phyloP scores from a whole-genome alignment of 1,140 invertebrate species.

The Druon quercuslanigerum region DNA sequence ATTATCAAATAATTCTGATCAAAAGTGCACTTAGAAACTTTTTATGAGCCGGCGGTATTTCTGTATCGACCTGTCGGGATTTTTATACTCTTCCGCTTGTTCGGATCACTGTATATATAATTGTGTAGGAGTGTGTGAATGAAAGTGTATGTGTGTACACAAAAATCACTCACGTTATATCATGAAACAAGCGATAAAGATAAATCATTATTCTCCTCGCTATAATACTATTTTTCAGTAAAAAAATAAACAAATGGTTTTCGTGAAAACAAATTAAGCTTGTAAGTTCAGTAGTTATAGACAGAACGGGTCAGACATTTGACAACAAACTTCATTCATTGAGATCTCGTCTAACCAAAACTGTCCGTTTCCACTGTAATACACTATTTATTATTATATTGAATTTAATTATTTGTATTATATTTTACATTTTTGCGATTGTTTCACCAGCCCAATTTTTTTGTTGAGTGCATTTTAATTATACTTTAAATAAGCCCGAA shows the following conservation, averaged over 20 bases:
- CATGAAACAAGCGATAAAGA: not conserved
- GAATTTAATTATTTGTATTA: not conserved
- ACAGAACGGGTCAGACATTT: not conserved
- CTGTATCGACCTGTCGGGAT: too few relatives aligned
- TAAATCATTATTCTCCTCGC: not conserved
- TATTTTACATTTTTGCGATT: not conserved
- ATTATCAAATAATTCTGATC: too few relatives aligned
- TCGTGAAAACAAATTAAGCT: constrained; percentile 3
- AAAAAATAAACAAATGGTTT: not conserved
- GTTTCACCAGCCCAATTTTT: too few relatives aligned
- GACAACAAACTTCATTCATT: not conserved
- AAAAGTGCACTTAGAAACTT: too few relatives aligned
- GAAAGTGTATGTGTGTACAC: constrained; percentile 6
- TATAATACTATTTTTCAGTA: not conserved
- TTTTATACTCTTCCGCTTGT: not conserved
- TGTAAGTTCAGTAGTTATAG: constrained; percentile 15
- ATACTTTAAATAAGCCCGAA: too few relatives aligned
- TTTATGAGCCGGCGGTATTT: too few relatives aligned
- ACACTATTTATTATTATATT: too few relatives aligned
- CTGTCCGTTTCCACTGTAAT: not conserved
- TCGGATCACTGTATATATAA: constrained; percentile 17
- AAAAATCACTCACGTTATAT: not conserved
- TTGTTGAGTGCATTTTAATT: too few relatives aligned
- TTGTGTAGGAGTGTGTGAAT: constrained; percentile 11
- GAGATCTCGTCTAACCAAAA: not conserved